Percentiles rank a stretch among this genome's conserved stretches.
Evolutionary conservation across 2,888 invertebrate genomes (phyloP).

Genomic region (Malthinus flaveolus): DNA sequence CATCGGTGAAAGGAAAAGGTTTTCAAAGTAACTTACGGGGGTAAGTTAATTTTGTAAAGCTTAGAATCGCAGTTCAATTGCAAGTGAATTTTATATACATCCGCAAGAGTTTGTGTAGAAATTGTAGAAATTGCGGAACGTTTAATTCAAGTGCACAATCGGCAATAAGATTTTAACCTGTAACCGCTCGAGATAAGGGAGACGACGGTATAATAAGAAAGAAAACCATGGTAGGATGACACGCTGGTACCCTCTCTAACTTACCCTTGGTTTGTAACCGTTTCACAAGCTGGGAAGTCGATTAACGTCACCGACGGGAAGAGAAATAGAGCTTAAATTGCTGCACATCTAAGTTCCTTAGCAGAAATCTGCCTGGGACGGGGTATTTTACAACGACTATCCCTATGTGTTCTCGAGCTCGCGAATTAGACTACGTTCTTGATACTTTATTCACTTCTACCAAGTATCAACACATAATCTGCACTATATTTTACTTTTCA

Average conservation of each 20-base stretch:
- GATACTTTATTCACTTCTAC: slow-evolving; percentile 10
- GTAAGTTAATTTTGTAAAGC: slow-evolving; percentile 17
- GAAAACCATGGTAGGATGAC: slow-evolving; percentile 24
- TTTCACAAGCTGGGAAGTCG: slow-evolving; percentile 53
- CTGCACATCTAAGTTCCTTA: slow-evolving; percentile 53
- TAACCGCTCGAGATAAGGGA: slow-evolving; percentile 27
- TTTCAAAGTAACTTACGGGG: slow-evolving; percentile 17
- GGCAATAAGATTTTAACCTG: slow-evolving; percentile 31
- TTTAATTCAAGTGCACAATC: slow-evolving; percentile 29
- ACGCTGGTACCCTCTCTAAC: slow-evolving; percentile 33
- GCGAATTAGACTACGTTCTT: slow-evolving; percentile 39
- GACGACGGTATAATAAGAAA: slow-evolving; percentile 29
- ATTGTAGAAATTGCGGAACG: slow-evolving; percentile 18
- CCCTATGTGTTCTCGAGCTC: slow-evolving; percentile 38
- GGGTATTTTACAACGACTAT: slow-evolving; percentile 51
- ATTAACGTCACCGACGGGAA: slow-evolving; percentile 54
- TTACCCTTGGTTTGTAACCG: slow-evolving; percentile 43
- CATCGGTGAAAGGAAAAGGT: slow-evolving; percentile 21
- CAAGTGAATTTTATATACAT: slow-evolving; percentile 19
- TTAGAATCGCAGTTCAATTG: slow-evolving; percentile 17
- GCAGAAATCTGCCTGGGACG: slow-evolving; percentile 47
- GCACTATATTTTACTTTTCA: slow-evolving; percentile 8
- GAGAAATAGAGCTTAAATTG: slow-evolving; percentile 56
- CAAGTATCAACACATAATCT: slow-evolving; percentile 3
- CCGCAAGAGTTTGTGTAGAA: slow-evolving; percentile 16